These are phyloP conservation scores for Heliopora coerulea DNA, from an alignment of 92 coral and sea anemone genomes.

Conservation along the genomic window DNA sequence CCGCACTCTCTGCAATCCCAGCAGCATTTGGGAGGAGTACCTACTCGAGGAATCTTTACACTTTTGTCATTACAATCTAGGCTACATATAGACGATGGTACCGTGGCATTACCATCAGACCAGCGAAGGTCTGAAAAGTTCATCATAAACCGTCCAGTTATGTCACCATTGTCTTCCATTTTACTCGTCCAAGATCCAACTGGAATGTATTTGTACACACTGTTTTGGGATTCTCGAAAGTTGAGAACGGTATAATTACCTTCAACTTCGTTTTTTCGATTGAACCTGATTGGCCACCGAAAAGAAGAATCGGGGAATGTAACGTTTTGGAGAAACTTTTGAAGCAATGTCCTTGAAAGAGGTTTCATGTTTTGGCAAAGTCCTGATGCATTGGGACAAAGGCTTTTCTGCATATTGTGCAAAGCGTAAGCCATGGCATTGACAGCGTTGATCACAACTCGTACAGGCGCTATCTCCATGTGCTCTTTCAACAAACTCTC, in stretches of 20 bases:
- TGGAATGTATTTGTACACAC: conserved; percentile 46
- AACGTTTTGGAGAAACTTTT: conserved; percentile 66
- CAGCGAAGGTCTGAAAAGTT: conserved; percentile 52
- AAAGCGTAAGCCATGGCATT: conserved; percentile 85
- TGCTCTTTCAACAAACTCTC: conserved; percentile 35
- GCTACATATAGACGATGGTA: conserved; percentile 72
- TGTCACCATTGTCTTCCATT: conserved; percentile 31
- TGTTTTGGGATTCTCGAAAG: conserved; percentile 52
- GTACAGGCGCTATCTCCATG: conserved; percentile 83
- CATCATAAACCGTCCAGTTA: conserved; percentile 44
- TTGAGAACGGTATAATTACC: conserved; percentile 78
- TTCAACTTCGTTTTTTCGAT: conserved; percentile 74
- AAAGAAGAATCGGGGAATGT: conserved; percentile 78
- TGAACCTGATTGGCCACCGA: conserved; percentile 57
- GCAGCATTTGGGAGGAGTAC: conserved; percentile 63
- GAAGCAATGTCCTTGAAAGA: conserved; percentile 55
- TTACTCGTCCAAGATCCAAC: conserved; percentile 78
- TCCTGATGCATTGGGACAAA: conserved; percentile 54
- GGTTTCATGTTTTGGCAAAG: conserved; percentile 61
- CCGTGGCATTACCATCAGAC: conserved; percentile 47
- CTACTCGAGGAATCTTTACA: conserved; percentile 53
- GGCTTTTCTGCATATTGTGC: conserved; percentile 64
- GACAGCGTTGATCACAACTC: conserved; percentile 88
- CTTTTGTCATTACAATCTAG: conserved; percentile 49
- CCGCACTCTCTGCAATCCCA: conserved; percentile 76